Conservation (phyloP, 2,113 vertebrate genomes). For the Athene noctua region DNA sequence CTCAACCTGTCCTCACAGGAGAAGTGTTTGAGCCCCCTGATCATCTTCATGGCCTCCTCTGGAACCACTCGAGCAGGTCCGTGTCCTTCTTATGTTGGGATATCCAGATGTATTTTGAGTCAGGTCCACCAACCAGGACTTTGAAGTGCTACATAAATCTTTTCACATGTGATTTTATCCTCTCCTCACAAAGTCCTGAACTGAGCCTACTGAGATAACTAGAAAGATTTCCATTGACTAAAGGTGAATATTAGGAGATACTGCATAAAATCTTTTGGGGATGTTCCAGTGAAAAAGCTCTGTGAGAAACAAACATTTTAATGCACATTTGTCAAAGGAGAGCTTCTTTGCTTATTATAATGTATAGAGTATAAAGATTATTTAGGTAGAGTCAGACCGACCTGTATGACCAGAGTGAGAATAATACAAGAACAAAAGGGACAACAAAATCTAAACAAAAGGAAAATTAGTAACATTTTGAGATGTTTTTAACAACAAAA, state of each 20-base stretch:
- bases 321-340: not conserved
- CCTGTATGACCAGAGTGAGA: not conserved
- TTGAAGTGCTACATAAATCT: not conserved
- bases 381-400: not conserved
- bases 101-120: not conserved
- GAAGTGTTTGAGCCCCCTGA: too few species aligned
- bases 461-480: not conserved
- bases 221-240: not conserved
- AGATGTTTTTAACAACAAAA: not conserved
- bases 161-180: not conserved
- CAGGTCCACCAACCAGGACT: not conserved
- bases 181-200: not conserved
- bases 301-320: not conserved
- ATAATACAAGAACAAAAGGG: not conserved
- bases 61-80: too few species aligned
- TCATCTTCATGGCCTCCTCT: too few species aligned
- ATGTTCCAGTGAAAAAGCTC: not conserved
- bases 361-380: not conserved
- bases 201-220: not conserved
- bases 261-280: not conserved
- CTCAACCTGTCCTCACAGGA: too few species aligned
- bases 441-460: not conserved
- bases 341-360: not conserved
- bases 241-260: not conserved
- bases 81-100: too few species aligned